Percentiles rank a stretch among this genome's conserved stretches.
Evolutionary conservation across 1,140 invertebrate species (phyloP).

Genomic region (Idris sp.): DNA sequence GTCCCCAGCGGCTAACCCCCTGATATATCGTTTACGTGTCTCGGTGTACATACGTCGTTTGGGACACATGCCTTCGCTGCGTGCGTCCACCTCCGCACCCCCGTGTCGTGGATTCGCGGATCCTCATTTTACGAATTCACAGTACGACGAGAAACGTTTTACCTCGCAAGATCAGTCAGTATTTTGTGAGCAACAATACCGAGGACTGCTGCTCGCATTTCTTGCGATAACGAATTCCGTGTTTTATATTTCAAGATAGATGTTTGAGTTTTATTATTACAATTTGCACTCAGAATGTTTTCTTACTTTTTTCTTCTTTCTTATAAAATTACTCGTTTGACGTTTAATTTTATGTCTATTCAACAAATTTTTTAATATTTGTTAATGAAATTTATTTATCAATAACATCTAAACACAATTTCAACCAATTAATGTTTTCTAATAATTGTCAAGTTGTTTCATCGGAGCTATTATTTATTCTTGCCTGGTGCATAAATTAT

Average conservation of each 20-base stretch:
- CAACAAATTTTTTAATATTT: too few species aligned
- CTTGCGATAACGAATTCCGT: constrained; percentile 26
- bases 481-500: too few species aligned
- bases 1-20: constrained; percentile 78
- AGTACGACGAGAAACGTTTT: constrained; percentile 64
- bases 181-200: constrained; percentile 47
- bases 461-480: too few species aligned
- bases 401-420: too few species aligned
- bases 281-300: too few species aligned
- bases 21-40: constrained; percentile 79
- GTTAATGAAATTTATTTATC: too few species aligned
- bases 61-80: constrained; percentile 74
- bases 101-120: constrained; percentile 64
- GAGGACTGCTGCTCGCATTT: constrained; percentile 22
- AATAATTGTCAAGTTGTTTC: too few species aligned
- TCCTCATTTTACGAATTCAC: constrained; percentile 76
- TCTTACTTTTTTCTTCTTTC: too few species aligned
- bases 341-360: too few species aligned
- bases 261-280: too few species aligned
- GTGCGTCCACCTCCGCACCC: constrained; percentile 41
- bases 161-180: constrained; percentile 57
- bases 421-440: too few species aligned
- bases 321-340: too few species aligned
- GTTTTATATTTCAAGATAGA: constrained; percentile 18
- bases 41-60: constrained; percentile 77